These are phyloP conservation scores for Syngnathus acus DNA, from an alignment of 2,797 vertebrate genomes.

Conservation along the genomic window DNA sequence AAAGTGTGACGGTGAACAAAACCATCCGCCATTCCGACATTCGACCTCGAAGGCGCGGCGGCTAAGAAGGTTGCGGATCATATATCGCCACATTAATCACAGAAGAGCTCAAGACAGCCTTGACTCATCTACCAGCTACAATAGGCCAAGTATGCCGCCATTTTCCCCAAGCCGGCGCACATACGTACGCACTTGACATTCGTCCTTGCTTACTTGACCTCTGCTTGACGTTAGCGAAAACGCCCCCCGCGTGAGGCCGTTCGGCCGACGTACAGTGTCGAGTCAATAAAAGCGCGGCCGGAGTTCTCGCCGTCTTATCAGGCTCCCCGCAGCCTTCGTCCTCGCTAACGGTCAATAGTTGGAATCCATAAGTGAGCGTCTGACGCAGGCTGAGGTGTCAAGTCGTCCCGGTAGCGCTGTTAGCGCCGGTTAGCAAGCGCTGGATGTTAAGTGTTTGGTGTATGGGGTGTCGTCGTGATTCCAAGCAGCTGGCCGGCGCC, in stretches of 20 bases:
- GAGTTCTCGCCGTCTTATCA: constrained; percentile 48
- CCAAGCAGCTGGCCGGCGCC: constrained; percentile 4
- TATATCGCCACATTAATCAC: background rate
- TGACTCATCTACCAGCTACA: background rate
- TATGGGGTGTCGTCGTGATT: constrained; percentile 20
- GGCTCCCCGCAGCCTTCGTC: constrained; percentile 46
- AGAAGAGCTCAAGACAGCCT: background rate
- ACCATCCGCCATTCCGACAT: background rate
- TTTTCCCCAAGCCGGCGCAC: background rate
- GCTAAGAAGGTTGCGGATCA: background rate
- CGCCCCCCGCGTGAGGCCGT: background rate
- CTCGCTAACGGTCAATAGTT: constrained; percentile 49
- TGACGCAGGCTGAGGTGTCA: constrained; percentile 41
- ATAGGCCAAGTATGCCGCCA: background rate
- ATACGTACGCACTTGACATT: background rate
- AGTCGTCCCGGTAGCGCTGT: constrained; percentile 16
- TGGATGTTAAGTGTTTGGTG: background rate
- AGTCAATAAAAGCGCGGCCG: constrained; percentile 54
- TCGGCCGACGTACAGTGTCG: constrained; percentile 35
- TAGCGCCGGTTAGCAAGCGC: too few species aligned
- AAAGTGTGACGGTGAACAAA: background rate
- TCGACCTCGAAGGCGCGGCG: background rate
- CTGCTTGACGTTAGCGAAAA: constrained; percentile 26
- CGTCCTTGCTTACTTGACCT: constrained; percentile 11
- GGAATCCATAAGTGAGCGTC: constrained; percentile 57